phyloP scores from a whole-genome alignment of 1,140 invertebrate genomes.

The Drosophila baimaii region DNA sequence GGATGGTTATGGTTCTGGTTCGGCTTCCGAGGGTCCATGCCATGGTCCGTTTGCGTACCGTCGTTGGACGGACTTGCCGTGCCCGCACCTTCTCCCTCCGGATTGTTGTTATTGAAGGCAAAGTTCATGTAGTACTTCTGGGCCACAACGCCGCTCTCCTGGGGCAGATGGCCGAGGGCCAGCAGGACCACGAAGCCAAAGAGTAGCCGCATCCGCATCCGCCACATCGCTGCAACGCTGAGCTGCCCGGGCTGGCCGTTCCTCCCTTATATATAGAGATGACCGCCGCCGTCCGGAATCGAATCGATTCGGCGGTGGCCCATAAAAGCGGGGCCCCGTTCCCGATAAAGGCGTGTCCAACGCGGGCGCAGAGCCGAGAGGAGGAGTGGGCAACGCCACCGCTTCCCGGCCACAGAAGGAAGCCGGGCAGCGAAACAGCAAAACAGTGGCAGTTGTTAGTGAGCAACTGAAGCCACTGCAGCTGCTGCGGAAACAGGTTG shows the following conservation, averaged over 20 bases:
- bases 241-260: slow-evolving; percentile 43
- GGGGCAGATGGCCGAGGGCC: slow-evolving; percentile 41
- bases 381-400: background rate
- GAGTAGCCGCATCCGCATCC: slow-evolving; percentile 60
- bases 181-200: slow-evolving; percentile 46
- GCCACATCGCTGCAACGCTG: slow-evolving; percentile 48
- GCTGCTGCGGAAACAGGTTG: slow-evolving; percentile 69
- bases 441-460: slow-evolving; percentile 61
- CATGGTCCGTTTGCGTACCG: no score
- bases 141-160: slow-evolving; percentile 44
- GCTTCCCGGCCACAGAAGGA: slow-evolving; percentile 1
- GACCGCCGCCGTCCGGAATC: slow-evolving; percentile 48
- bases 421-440: slow-evolving; percentile 10
- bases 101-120: slow-evolving; percentile 75
- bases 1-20: no score
- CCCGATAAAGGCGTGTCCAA: slow-evolving; percentile 60
- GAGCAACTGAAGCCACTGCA: slow-evolving; percentile 20
- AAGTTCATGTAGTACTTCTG: slow-evolving; percentile 78
- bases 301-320: slow-evolving; percentile 60
- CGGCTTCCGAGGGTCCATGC: no score
- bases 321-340: slow-evolving; percentile 20
- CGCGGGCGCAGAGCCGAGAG: background rate
- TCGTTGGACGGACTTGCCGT: no score
- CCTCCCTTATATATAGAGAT: slow-evolving; percentile 79
- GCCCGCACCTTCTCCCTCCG: slow-evolving; percentile 11